These are phyloP conservation scores for Apomyelois bistriatella DNA, from an alignment of 2,888 invertebrate genomes.

Conservation along the genomic window DNA sequence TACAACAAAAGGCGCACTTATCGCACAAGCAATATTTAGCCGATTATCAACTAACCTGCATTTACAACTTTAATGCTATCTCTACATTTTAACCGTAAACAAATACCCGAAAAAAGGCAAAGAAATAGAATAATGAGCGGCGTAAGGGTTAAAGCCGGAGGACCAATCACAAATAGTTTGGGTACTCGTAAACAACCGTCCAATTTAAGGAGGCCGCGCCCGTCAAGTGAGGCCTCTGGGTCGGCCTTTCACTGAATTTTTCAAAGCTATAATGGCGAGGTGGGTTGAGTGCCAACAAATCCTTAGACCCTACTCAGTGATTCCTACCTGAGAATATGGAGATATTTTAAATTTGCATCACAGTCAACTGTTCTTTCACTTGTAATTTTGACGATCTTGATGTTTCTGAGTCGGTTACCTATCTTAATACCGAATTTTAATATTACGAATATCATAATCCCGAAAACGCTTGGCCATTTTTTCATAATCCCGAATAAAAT, in stretches of 20 bases:
- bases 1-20: too few species aligned
- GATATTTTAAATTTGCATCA: not conserved
- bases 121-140: slow-evolving; percentile 15
- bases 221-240: not conserved
- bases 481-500: too few species aligned
- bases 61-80: not conserved
- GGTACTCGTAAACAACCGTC: slow-evolving; percentile 11
- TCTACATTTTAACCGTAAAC: not conserved
- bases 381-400: too few species aligned
- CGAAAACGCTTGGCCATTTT: too few species aligned
- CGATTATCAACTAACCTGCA: too few species aligned
- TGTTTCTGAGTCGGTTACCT: too few species aligned
- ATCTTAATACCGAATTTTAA: too few species aligned
- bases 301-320: slow-evolving; percentile 3
- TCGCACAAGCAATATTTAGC: too few species aligned
- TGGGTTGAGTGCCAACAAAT: slow-evolving; percentile 6
- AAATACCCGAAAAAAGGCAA: slow-evolving; percentile 11
- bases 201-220: not conserved
- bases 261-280: slow-evolving; percentile 3
- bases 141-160: slow-evolving; percentile 11
- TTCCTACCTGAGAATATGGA: not conserved
- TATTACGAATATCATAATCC: too few species aligned
- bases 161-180: slow-evolving; percentile 10
- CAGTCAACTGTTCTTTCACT: too few species aligned
- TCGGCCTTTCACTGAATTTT: not conserved